Conservation (phyloP, 2,888 invertebrate genomes). For the Pollenia griseotomentosa region DNA sequence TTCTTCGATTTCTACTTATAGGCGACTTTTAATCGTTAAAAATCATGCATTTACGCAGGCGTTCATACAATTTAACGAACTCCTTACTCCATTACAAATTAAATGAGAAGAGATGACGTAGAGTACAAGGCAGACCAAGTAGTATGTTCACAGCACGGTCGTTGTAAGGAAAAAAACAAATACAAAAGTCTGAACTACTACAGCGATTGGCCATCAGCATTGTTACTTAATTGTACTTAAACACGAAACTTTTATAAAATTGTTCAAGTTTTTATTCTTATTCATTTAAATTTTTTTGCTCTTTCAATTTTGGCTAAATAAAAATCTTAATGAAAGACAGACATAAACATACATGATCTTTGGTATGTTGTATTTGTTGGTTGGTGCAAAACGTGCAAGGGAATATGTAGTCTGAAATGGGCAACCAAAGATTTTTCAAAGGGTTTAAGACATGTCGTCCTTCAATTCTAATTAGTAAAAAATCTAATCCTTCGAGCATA, state of each 20-base stretch:
- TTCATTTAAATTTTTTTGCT: conserved; percentile 46
- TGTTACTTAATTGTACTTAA: conserved; percentile 83
- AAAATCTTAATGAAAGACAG: conserved; percentile 73
- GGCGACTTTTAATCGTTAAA: conserved; percentile 64
- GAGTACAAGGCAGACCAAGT: background rate
- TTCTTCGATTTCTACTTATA: conserved; percentile 47
- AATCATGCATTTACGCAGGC: conserved; percentile 68
- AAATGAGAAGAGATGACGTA: conserved; percentile 37
- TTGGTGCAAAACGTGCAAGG: background rate
- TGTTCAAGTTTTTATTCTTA: conserved; percentile 68
- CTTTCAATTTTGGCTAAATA: conserved; percentile 63
- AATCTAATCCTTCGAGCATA: too few relatives aligned
- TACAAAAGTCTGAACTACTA: conserved; percentile 25
- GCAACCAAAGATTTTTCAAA: conserved; percentile 29
- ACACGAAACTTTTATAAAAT: conserved; percentile 81
- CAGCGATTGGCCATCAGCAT: conserved; percentile 76
- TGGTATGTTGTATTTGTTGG: conserved; percentile 12
- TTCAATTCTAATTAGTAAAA: too few relatives aligned
- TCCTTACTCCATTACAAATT: conserved; percentile 23
- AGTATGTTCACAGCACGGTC: conserved; percentile 55
- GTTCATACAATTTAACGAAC: conserved; percentile 21
- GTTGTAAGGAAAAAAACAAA: conserved; percentile 36
- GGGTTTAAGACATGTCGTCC: too few relatives aligned
- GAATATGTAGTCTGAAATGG: conserved; percentile 12
- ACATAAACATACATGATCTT: conserved; percentile 67